Conservation (phyloP, 2,888 invertebrate genomes). For the Polyommatus iphigenia region DNA sequence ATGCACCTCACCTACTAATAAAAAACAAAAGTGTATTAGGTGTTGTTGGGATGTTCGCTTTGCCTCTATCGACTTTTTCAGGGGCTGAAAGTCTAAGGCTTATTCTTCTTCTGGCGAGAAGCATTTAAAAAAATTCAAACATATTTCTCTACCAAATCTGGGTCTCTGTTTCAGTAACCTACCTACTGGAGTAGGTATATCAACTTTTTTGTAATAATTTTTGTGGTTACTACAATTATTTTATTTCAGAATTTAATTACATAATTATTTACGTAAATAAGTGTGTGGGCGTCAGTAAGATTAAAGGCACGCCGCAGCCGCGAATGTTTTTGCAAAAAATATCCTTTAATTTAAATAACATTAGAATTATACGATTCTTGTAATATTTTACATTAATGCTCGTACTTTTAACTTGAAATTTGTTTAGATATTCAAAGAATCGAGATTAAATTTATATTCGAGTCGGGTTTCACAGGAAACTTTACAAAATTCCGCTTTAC, state of each 20-base stretch:
- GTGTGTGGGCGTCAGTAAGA: not conserved
- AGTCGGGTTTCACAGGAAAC: not conserved
- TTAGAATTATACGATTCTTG: not conserved
- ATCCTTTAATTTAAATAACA: constrained; percentile 7
- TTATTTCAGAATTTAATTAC: not conserved
- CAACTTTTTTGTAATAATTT: not conserved
- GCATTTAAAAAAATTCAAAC: not conserved
- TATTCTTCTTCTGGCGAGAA: not conserved
- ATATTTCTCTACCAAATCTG: not conserved
- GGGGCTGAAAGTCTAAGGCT: no score
- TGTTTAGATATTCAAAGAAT: constrained; percentile 18
- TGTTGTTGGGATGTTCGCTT: not conserved
- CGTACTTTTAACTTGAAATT: constrained; percentile 6
- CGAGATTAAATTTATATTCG: constrained; percentile 3
- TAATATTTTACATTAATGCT: constrained; percentile 16
- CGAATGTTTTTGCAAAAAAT: not conserved
- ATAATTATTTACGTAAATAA: not conserved
- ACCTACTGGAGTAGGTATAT: not conserved
- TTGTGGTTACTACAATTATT: not conserved
- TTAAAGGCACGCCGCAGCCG: not conserved
- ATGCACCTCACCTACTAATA: no score
- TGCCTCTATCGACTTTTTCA: no score
- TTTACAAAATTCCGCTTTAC: constrained; percentile 24
- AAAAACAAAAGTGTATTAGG: not conserved
- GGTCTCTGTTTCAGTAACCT: not conserved